These are phyloP conservation scores for Rhea americana DNA, from an alignment of 2,113 vertebrate genomes.

Conservation along the genomic window DNA sequence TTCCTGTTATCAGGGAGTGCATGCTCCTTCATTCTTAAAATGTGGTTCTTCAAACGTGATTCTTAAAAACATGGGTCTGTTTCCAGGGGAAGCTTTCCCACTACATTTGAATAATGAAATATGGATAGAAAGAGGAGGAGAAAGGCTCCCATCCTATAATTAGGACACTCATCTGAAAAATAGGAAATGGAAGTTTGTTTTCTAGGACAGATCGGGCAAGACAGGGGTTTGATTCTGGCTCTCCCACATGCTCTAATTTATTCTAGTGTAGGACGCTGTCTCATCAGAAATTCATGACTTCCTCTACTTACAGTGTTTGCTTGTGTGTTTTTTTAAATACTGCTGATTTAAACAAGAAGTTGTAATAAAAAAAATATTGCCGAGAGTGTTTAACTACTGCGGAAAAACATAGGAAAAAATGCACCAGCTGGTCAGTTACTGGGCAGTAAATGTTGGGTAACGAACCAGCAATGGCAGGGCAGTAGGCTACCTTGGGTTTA, in stretches of 20 bases:
- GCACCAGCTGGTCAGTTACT: neutral
- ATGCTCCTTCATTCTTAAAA: neutral
- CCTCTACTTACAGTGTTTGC: neutral
- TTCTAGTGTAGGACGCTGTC: neutral
- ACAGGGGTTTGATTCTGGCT: neutral
- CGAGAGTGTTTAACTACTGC: neutral
- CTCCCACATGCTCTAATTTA: neutral
- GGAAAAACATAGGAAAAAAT: fast-evolving
- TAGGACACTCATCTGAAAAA: neutral
- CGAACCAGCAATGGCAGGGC: neutral
- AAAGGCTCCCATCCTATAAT: neutral
- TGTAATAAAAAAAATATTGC: neutral
- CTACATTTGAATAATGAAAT: neutral
- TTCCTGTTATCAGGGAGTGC: neutral
- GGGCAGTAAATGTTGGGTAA: neutral
- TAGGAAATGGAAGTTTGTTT: neutral
- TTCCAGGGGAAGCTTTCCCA: neutral
- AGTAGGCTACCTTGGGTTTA: neutral
- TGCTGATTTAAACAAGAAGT: neutral
- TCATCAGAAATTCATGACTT: neutral
- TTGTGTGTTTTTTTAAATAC: neutral
- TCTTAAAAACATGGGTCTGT: neutral
- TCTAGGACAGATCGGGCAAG: neutral
- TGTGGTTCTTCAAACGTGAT: neutral
- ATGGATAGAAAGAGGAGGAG: neutral